Evolutionary conservation across 2,113 vertebrate species (phyloP).

Genomic region (Polypterus senegalus): DNA sequence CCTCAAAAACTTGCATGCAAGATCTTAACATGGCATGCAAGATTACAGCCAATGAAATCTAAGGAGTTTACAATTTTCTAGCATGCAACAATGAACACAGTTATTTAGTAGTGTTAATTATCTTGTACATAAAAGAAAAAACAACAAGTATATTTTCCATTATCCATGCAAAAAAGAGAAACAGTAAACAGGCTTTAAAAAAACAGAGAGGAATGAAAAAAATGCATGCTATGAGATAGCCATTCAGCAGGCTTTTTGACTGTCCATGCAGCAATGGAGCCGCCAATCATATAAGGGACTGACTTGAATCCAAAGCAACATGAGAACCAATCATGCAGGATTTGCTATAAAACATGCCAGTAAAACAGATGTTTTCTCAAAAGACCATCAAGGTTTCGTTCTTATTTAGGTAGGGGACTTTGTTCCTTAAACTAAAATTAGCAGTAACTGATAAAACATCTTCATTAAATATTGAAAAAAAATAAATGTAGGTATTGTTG

Average conservation of each 20-base stretch:
- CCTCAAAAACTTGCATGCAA: conserved; percentile 23
- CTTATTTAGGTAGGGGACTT: too few species aligned
- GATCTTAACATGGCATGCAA: conserved; percentile 17
- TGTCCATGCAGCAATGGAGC: conserved; percentile 14
- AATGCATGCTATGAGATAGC: conserved; percentile 11
- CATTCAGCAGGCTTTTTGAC: conserved; percentile 12
- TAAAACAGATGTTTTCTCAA: too few species aligned
- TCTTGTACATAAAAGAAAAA: conserved; percentile 9
- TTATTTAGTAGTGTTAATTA: conserved; percentile 3
- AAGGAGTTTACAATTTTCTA: conserved; percentile 18
- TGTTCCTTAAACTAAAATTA: too few species aligned
- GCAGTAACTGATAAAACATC: too few species aligned
- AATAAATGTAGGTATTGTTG: too few species aligned
- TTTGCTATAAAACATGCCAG: not conserved
- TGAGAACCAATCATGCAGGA: conserved; percentile 5
- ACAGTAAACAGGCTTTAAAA: conserved; percentile 9
- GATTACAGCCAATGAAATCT: conserved; percentile 24
- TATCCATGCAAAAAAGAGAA: conserved; percentile 16
- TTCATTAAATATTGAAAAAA: too few species aligned
- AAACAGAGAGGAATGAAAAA: not conserved
- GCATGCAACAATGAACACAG: conserved; percentile 12
- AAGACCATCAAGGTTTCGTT: too few species aligned
- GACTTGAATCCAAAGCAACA: conserved; percentile 3
- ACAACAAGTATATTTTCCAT: conserved; percentile 2
- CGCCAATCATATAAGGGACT: conserved; percentile 13